A percentile compares a stretch with the other conserved stretches of the same genome.
Conservation (phyloP, 2,797 vertebrate species). For the Tragelaphus oryx region DNA sequence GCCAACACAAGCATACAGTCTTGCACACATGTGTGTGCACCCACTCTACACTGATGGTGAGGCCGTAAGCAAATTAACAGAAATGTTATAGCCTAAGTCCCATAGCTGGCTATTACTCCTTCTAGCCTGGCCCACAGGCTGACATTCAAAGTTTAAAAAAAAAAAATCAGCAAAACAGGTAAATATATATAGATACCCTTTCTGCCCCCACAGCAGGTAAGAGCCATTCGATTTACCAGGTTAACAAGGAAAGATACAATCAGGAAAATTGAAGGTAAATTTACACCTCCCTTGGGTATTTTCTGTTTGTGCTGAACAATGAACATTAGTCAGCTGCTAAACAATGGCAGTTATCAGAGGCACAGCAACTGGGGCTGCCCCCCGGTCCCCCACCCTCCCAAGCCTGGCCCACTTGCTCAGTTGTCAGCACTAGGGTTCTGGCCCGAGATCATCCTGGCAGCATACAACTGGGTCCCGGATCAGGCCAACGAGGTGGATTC, state of each 20-base stretch:
- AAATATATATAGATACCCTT: neutral
- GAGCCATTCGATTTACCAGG: slow-evolving; percentile 22
- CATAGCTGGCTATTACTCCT: neutral
- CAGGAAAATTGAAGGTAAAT: slow-evolving; percentile 34
- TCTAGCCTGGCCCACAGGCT: neutral
- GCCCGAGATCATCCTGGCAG: neutral
- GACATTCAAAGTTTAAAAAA: neutral
- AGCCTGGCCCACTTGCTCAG: neutral
- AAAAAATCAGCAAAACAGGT: neutral
- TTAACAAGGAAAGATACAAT: slow-evolving; percentile 58
- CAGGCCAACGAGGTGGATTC: neutral
- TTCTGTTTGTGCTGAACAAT: slow-evolving; percentile 65
- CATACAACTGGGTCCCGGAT: neutral
- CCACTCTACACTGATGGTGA: neutral
- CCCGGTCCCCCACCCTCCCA: neutral
- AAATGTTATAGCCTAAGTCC: neutral
- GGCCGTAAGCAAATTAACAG: neutral
- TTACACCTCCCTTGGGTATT: slow-evolving; percentile 61
- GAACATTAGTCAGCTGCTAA: slow-evolving; percentile 61
- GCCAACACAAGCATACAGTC: neutral
- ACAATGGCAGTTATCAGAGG: slow-evolving; percentile 43
- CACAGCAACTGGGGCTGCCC: neutral
- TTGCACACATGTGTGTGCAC: neutral
- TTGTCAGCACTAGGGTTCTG: neutral
- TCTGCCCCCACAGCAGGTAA: neutral